Evolutionary conservation across 1,140 invertebrate genomes (phyloP), one percentile per base, ranked within the genome.

Genomic region (Listronotus bonariensis): DNA sequence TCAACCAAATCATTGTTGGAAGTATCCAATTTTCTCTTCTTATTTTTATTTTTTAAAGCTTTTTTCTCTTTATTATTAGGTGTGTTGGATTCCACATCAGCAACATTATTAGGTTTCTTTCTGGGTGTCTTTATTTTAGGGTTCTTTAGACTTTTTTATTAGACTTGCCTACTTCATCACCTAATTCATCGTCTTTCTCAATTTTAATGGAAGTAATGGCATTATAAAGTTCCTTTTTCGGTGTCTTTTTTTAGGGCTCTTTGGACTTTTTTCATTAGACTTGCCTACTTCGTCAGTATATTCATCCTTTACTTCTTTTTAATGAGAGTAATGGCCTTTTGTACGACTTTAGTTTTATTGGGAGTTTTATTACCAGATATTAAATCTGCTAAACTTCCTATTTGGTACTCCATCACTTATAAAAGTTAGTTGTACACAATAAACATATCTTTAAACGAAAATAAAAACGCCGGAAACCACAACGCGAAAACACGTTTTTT

Each of bases 331-430:
- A 65, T 43, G 14, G 32, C 32, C 63, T 55, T 68, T 63, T 64
- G 59, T 6, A 73, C 38, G 6, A 74, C 53, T 65, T 72, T 70
- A 12, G 53, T 45, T 62, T 73, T 72, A 49, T 73, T 72, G 10
- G 61, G 43, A 9, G 68, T 66, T 11, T 72, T 68, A 26, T 49
- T 51, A 18, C 72, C 73, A 31, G 72, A 67, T 60, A 74, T 73
- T 51, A 74, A 59, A 41, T 72, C 73, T n/a, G 73, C 68, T 55
- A 74, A 52, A 69, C 73, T 74, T 20, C 73, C 73, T 26, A 73
- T 64, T 20, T 51, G 42, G 54, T 73, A 74, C 26, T 73, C 73
- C 66, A 74, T 72, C 54, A 7, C 15, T 46, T 36, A 51, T 14
- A 0, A 60, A 48, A 56, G 55, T 26, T 45, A 26, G 31, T 49